A percentile compares a stretch with the other conserved stretches of the same genome.
Conservation (phyloP, 2,888 invertebrate genomes). For the Dicyrtoma fusca region DNA sequence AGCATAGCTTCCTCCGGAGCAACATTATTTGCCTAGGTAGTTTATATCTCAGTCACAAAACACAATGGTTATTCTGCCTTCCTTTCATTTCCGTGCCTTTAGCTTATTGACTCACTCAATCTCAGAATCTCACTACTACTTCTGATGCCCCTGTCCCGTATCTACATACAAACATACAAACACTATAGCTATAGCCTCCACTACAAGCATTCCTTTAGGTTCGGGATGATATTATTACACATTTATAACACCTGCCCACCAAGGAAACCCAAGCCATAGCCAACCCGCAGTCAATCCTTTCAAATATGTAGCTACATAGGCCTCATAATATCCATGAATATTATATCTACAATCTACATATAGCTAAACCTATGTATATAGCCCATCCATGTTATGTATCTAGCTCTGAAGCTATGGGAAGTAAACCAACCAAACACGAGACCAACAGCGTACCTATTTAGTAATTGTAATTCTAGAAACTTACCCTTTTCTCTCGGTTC, state of each 20-base stretch:
- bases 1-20: no score
- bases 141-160: not conserved
- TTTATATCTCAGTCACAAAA: not conserved
- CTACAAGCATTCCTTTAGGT: not conserved
- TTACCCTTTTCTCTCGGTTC: no score
- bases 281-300: no score
- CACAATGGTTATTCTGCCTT: not conserved
- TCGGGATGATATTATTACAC: not conserved
- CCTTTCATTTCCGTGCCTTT: not conserved
- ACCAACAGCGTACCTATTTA: no score
- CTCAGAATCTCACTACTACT: not conserved
- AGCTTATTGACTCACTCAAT: not conserved
- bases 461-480: no score
- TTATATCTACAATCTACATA: slow-evolving; percentile 2
- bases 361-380: no score
- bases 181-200: not conserved
- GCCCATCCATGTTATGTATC: no score
- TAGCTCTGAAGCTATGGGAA: no score
- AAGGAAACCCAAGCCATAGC: no score
- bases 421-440: no score
- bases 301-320: not conserved
- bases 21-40: no score
- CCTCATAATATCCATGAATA: not conserved
- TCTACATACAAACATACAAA: not conserved
- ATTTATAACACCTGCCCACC: not conserved